phyloP scores from a whole-genome alignment of 2,113 vertebrate species.

The Thamnaconus septentrionalis region DNA sequence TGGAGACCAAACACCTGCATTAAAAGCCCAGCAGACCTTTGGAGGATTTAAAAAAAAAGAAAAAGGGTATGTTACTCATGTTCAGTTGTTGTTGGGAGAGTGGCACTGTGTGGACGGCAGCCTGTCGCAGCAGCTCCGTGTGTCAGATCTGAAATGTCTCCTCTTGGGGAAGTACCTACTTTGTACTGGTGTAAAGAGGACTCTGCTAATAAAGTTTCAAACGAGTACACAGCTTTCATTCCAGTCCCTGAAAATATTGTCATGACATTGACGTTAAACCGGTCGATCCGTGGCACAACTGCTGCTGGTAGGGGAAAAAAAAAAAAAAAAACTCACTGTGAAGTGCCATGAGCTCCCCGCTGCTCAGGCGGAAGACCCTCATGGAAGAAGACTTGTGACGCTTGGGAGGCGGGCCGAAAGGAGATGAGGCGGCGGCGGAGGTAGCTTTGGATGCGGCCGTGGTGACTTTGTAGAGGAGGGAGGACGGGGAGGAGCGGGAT shows the following conservation, averaged over 20 bases:
- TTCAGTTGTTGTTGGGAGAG: no score
- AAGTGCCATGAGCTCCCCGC: slow-evolving; percentile 75
- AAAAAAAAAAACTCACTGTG: slow-evolving; percentile 65
- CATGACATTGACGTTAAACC: neutral
- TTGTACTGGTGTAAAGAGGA: no score
- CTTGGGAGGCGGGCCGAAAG: slow-evolving; percentile 76
- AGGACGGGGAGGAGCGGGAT: slow-evolving; percentile 60
- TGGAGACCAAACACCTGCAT: no score
- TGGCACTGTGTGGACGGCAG: no score
- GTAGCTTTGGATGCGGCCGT: slow-evolving; percentile 72
- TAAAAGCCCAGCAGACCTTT: no score
- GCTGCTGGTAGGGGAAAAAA: neutral
- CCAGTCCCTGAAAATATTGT: neutral
- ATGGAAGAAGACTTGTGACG: slow-evolving; percentile 80
- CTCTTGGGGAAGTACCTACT: no score
- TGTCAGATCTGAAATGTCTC: no score
- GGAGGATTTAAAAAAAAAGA: no score
- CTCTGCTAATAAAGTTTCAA: no score
- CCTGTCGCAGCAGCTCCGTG: no score
- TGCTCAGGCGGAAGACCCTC: slow-evolving; percentile 77
- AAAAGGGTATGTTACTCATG: no score
- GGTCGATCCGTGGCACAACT: neutral
- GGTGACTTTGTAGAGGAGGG: slow-evolving; percentile 72
- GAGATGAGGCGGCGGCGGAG: slow-evolving; percentile 70
- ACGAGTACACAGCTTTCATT: no score